These are phyloP conservation scores for Rhinoderma darwinii DNA, from an alignment of 2,113 vertebrate species.

Conservation along the genomic window DNA sequence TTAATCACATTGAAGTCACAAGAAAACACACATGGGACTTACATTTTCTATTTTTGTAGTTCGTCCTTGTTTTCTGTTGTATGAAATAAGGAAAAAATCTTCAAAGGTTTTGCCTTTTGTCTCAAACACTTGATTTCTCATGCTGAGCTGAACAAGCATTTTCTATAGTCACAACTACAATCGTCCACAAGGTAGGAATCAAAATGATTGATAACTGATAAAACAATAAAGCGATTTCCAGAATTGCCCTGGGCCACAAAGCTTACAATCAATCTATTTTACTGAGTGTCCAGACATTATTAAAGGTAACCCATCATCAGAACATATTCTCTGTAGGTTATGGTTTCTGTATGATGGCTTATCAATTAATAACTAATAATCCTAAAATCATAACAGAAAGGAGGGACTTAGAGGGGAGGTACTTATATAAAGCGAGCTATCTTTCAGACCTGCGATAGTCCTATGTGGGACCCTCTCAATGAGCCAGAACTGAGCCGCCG, in stretches of 20 bases:
- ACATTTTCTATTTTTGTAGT: neutral
- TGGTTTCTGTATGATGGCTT: neutral
- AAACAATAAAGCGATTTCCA: neutral
- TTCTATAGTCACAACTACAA: neutral
- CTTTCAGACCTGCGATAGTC: neutral
- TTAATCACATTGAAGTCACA: slow-evolving; percentile 34
- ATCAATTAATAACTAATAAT: neutral
- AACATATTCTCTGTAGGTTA: neutral
- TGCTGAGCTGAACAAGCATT: neutral
- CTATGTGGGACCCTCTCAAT: too few relatives aligned
- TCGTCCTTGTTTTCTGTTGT: slow-evolving; percentile 16
- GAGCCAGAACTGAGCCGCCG: too few relatives aligned
- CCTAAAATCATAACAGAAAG: too few relatives aligned
- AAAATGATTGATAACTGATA: slow-evolving; percentile 25
- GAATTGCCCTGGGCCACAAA: neutral
- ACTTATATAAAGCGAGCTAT: neutral
- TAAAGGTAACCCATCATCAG: too few relatives aligned
- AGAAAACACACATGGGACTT: slow-evolving; percentile 24
- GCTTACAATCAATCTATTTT: neutral
- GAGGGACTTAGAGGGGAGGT: neutral
- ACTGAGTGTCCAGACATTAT: neutral
- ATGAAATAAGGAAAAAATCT: neutral
- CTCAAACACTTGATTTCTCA: neutral
- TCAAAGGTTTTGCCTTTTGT: slow-evolving; percentile 6
- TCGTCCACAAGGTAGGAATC: neutral